Percentiles rank a stretch among this genome's conserved stretches.
phyloP scores from a whole-genome alignment of 2,888 invertebrate genomes.

The Scelioninae gen. 2 region DNA sequence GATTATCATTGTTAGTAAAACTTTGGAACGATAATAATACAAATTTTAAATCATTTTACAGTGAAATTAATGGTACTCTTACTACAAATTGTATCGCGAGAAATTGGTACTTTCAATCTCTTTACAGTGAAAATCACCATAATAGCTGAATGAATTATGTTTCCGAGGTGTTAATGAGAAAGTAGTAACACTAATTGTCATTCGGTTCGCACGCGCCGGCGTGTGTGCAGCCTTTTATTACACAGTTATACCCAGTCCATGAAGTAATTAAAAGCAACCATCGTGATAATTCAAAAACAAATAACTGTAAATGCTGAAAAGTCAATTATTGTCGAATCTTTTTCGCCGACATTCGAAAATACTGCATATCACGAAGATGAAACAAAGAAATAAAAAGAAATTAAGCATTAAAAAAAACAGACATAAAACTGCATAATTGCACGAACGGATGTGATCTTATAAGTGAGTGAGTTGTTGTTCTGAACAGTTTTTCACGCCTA shows the following conservation, averaged over 20 bases:
- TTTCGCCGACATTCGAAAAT: conserved; percentile 12
- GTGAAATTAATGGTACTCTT: background rate
- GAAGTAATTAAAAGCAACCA: conserved; percentile 49
- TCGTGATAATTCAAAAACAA: conserved; percentile 45
- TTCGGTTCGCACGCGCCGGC: conserved; percentile 39
- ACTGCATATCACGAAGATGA: background rate
- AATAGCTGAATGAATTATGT: conserved; percentile 43
- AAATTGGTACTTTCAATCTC: conserved; percentile 47
- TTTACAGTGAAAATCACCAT: conserved; percentile 37
- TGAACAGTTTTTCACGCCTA: conserved; percentile 53
- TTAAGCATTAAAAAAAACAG: conserved; percentile 20
- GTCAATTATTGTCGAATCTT: conserved; percentile 24
- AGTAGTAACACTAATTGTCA: conserved; percentile 57
- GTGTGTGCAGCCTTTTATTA: conserved; percentile 44
- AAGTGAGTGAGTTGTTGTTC: conserved; percentile 44
- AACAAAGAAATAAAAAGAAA: background rate
- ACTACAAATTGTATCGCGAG: conserved; percentile 1
- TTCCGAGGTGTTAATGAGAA: conserved; percentile 55
- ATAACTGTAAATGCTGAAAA: conserved; percentile 6
- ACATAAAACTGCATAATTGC: conserved; percentile 26
- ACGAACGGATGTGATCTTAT: conserved; percentile 35
- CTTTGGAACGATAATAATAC: too few relatives aligned
- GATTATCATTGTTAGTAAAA: too few relatives aligned
- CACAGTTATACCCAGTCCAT: conserved; percentile 23
- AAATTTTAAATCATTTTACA: background rate